Evolutionary conservation across 2,113 vertebrate genomes (phyloP), one percentile per base, ranked within the genome.

Genomic region (Carettochelys insculpta): DNA sequence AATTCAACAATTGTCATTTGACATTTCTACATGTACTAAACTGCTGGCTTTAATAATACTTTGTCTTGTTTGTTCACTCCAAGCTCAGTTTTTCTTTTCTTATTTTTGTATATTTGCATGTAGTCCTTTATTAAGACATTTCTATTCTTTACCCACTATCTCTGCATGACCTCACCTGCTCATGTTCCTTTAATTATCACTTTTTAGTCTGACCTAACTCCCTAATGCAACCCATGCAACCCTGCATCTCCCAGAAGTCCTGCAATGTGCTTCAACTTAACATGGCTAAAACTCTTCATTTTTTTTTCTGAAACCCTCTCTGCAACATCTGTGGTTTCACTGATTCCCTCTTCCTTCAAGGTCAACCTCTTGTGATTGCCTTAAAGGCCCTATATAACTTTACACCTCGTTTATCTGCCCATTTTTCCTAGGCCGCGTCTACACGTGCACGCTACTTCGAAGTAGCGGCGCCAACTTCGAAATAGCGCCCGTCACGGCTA

Each of bases 191-290:
- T 89, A 76, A 52, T n/a, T 38, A 48, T 82, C 78, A n/a, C 41
- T 93, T 92, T 93, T 95, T 84, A 82, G 54, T 48, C 22, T 31
- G 83, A 77, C 47, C 29, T 29, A 81, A 52, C 41, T 95, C 90
- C 47, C 51, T 87, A n/a, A n/a, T n/a, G n/a, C n/a, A n/a, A n/a
- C n/a, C 81, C 41, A 38, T 56, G 51, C 61, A 61, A 52, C 79
- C 92, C 61, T 89, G 22, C 31, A 45, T 92, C 68, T 77, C 82
- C 91, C 52, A 45, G 89, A 61, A 65, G 76, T 3, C 76, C 58
- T 76, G 81, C 77, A 38, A 20, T 82, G 90, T 92, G 77, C 34
- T 90, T 41, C 91, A 82, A 91, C 34, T 73, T 34, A 83, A 24
- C 19, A 77, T 77, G 76, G 68, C 43, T 82, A 77, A 83, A 79